phyloP scores from a whole-genome alignment of 1,140 invertebrate genomes.

The Thaumetopoea pityocampa region DNA sequence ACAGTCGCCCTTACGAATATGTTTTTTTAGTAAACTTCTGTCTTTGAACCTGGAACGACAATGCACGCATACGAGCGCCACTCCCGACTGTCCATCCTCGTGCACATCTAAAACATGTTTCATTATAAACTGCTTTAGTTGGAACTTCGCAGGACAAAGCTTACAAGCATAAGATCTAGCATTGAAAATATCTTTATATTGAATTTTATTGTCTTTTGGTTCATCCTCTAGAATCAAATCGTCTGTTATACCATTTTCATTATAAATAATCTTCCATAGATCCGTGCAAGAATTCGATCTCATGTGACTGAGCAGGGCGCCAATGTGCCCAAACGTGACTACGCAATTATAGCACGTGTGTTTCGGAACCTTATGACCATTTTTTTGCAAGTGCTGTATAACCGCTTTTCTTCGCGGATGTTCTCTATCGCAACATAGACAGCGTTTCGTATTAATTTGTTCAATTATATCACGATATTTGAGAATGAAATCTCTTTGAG shows the following conservation, averaged over 20 bases:
- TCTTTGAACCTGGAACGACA: constrained; percentile 67
- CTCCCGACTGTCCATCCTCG: constrained; percentile 63
- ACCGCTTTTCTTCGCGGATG: constrained; percentile 70
- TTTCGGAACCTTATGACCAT: constrained; percentile 71
- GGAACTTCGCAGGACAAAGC: constrained; percentile 71
- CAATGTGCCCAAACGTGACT: constrained; percentile 73
- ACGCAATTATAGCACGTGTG: constrained; percentile 79
- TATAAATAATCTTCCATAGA: constrained; percentile 72
- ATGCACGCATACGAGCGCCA: constrained; percentile 62
- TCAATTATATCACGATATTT: constrained; percentile 70
- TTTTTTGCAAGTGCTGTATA: constrained; percentile 73
- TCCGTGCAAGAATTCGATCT: constrained; percentile 68
- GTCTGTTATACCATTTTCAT: constrained; percentile 69
- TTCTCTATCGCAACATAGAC: constrained; percentile 67
- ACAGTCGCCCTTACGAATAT: constrained; percentile 70
- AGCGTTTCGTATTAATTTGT: constrained; percentile 71
- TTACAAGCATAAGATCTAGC: constrained; percentile 71
- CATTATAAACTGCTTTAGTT: constrained; percentile 73
- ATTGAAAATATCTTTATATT: constrained; percentile 72
- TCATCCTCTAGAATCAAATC: constrained; percentile 64
- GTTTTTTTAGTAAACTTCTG: constrained; percentile 64
- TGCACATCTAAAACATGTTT: constrained; percentile 72
- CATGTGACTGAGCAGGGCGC: constrained; percentile 72
- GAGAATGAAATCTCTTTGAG: constrained; percentile 65
- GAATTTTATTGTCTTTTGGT: constrained; percentile 53